These are phyloP conservation scores for Syrmaticus mikado DNA, from an alignment of 2,113 vertebrate genomes.

Conservation along the genomic window DNA sequence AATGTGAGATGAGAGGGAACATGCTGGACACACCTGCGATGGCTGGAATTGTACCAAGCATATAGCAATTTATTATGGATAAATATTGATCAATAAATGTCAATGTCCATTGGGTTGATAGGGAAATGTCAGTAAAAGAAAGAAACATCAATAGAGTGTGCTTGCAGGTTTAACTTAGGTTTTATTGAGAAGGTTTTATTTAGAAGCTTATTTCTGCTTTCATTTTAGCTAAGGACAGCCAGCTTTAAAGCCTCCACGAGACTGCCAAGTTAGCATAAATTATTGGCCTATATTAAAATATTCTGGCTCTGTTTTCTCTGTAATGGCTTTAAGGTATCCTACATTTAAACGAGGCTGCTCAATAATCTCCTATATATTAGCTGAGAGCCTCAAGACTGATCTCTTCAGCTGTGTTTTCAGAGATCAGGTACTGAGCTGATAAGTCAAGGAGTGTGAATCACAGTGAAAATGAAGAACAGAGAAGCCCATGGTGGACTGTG, in stretches of 20 bases:
- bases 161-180: not conserved
- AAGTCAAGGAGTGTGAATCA: not conserved
- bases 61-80: not conserved
- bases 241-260: not conserved
- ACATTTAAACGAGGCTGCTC: not conserved
- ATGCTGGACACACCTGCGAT: not conserved
- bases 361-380: not conserved
- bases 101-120: not conserved
- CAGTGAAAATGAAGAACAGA: not conserved
- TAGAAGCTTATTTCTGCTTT: not conserved
- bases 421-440: not conserved
- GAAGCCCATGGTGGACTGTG: slow-evolving; percentile 2
- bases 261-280: not conserved
- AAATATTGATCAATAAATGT: not conserved
- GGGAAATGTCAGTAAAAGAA: not conserved
- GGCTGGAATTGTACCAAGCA: not conserved
- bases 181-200: not conserved
- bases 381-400: not conserved
- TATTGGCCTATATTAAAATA: not conserved
- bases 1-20: not conserved
- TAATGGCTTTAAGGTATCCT: not conserved
- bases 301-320: not conserved
- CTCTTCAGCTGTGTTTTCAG: not conserved
- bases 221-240: not conserved
- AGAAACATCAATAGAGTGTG: not conserved